Conservation (phyloP, 1,140 invertebrate genomes). For the Bombus soroeensis region DNA sequence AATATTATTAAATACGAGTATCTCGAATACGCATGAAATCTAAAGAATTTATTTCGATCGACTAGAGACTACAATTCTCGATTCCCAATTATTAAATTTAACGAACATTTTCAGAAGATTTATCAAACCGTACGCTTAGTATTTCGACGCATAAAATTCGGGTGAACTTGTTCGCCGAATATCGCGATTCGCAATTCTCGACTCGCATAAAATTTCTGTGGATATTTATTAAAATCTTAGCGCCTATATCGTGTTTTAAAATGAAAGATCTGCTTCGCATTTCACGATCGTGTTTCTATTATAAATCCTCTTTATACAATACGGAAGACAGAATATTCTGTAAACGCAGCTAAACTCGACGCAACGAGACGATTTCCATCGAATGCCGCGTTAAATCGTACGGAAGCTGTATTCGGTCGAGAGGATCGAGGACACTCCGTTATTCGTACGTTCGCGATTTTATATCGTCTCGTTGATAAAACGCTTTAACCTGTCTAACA, state of each 20-base stretch:
- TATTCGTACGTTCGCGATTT: slow-evolving; percentile 31
- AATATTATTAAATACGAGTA: too few species aligned
- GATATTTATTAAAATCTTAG: neutral
- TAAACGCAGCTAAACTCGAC: slow-evolving; percentile 56
- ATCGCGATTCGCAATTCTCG: neutral
- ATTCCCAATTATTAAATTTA: too few species aligned
- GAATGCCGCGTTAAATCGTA: slow-evolving; percentile 57
- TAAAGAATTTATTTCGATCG: too few species aligned
- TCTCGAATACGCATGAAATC: too few species aligned
- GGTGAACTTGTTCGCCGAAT: too few species aligned
- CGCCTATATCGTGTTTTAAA: neutral
- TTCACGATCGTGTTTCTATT: slow-evolving; percentile 4
- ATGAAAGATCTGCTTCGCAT: neutral
- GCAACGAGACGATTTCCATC: slow-evolving; percentile 53
- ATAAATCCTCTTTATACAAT: slow-evolving; percentile 55
- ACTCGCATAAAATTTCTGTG: too few species aligned
- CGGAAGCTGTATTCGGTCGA: slow-evolving; percentile 37
- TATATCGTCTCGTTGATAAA: slow-evolving; percentile 63
- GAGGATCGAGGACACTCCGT: slow-evolving; percentile 37
- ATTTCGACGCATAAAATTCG: too few species aligned
- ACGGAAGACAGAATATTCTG: slow-evolving; percentile 7
- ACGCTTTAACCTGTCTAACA: slow-evolving; percentile 49
- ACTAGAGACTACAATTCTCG: too few species aligned
- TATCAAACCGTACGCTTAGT: too few species aligned
- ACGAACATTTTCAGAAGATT: too few species aligned